Conservation (phyloP, 2,888 invertebrate genomes). For the Thereva unica region DNA sequence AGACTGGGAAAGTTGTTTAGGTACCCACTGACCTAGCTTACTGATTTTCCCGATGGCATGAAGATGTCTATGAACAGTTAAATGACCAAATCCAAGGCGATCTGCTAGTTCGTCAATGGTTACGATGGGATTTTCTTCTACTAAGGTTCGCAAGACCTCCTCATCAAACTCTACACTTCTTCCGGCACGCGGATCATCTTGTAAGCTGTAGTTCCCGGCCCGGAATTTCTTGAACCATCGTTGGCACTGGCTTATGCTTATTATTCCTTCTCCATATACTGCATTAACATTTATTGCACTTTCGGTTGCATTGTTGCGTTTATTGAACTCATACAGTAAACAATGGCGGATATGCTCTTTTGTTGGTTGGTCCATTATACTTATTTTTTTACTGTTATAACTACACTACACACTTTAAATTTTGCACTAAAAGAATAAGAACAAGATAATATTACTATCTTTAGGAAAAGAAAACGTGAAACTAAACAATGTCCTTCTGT, state of each 20-base stretch:
- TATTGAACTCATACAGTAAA: slow-evolving; percentile 2
- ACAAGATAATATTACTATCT: too few relatives aligned
- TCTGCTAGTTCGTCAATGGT: not conserved
- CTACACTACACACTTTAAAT: too few relatives aligned
- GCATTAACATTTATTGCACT: not conserved
- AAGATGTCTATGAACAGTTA: slow-evolving; percentile 6
- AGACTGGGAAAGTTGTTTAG: not conserved
- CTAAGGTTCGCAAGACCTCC: not conserved
- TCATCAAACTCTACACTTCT: slow-evolving; percentile 2
- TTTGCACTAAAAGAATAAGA: too few relatives aligned
- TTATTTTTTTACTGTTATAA: too few relatives aligned
- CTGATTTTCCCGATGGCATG: not conserved
- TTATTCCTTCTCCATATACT: not conserved
- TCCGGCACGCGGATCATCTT: slow-evolving; percentile 2
- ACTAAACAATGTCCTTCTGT: too few relatives aligned
- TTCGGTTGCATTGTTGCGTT: not conserved
- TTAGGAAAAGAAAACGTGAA: too few relatives aligned
- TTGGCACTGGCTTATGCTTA: not conserved
- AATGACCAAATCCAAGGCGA: not conserved
- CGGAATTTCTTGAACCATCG: not conserved
- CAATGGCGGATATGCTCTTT: slow-evolving; percentile 5
- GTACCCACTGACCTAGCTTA: not conserved
- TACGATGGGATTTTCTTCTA: slow-evolving; percentile 1
- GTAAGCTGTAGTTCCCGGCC: not conserved
- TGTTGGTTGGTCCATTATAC: not conserved